Percentiles rank a stretch among this genome's conserved stretches.
Conservation (phyloP, 2,888 invertebrate genomes). For the Nebria brevicollis region DNA sequence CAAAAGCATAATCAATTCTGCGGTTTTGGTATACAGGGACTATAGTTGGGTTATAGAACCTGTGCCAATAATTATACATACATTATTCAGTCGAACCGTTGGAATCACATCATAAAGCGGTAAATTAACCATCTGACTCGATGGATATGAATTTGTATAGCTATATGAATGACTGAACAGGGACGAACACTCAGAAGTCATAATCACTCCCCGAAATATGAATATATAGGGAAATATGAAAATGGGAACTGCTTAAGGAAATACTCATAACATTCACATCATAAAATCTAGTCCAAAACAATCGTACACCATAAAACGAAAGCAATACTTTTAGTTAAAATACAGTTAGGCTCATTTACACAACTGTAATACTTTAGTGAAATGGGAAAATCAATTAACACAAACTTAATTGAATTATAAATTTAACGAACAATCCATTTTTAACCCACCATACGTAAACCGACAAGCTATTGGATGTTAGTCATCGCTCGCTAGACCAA, state of each 20-base stretch:
- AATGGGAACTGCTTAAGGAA: neutral
- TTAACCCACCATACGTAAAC: too few species aligned
- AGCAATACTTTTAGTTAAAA: too few species aligned
- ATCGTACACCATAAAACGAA: too few species aligned
- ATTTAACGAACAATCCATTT: too few species aligned
- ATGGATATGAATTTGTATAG: neutral
- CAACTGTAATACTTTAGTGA: too few species aligned
- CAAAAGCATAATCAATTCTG: constrained; percentile 35
- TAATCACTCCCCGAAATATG: neutral
- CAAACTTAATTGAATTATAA: too few species aligned
- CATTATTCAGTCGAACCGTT: constrained; percentile 34
- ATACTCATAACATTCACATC: neutral
- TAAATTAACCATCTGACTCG: constrained; percentile 25
- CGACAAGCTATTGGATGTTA: too few species aligned
- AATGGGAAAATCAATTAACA: too few species aligned
- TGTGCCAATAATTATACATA: constrained; percentile 29
- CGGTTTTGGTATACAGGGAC: constrained; percentile 10
- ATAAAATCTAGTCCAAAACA: too few species aligned
- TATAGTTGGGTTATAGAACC: neutral
- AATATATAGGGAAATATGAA: neutral
- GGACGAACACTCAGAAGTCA: neutral
- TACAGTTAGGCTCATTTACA: too few species aligned
- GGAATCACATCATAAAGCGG: constrained; percentile 33
- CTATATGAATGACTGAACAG: neutral
- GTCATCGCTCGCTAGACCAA: too few species aligned